Base-by-base conservation (phyloP, 2,113 vertebrate genomes). In the Bathybates hornii region DNA sequence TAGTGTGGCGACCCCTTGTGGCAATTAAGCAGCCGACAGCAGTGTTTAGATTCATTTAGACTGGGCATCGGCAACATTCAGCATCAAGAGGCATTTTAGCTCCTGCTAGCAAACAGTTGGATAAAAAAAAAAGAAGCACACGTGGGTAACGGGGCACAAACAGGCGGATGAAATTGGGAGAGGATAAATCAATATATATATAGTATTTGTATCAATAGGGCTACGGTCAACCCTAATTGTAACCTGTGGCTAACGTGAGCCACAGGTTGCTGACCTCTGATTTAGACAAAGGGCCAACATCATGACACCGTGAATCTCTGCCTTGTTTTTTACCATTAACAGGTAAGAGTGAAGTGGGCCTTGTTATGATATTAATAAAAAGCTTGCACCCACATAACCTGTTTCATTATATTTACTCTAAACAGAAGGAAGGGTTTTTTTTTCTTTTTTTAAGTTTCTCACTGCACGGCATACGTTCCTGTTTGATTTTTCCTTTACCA, bases 271-370 rank as follows among this genome's bases (percentile, higher is more conserved):
- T 36, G 1, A 63, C 1, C 14, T 66, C 61, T 43, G 36, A 71
- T 29, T 48, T 48, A 76, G 68, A 76, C 41, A 19, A 57, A 50
- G 32, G 43, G 3, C 10, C 48, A 24, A 24, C 5, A 45, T 27
- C 2, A 59, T 29, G 21, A 56, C 21, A 0, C 27, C 0, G 0
- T 56, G 24, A 76, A 48, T 17, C 68, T 17, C 41, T 48, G 41
- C 41, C 21, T 17, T 11, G 7, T 76, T 45, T 48, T 48, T 76
- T 48, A 48, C 66, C 38, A 45, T 43, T 71, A 43, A 27, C 41
- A 27, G 24, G 14, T 45, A 73, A 73, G 71, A 32, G 71, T 32
- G 16, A 52, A 52, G 27, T n/a, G 45, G 45, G 27, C 7, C 27
- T 78, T 29, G 10, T 78, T 52, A 52, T 50, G 43, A 12, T 52